A percentile compares a stretch with the other conserved stretches of the same genome.
Conservation (phyloP, 2,888 invertebrate species). For the Gortyna flavago region DNA sequence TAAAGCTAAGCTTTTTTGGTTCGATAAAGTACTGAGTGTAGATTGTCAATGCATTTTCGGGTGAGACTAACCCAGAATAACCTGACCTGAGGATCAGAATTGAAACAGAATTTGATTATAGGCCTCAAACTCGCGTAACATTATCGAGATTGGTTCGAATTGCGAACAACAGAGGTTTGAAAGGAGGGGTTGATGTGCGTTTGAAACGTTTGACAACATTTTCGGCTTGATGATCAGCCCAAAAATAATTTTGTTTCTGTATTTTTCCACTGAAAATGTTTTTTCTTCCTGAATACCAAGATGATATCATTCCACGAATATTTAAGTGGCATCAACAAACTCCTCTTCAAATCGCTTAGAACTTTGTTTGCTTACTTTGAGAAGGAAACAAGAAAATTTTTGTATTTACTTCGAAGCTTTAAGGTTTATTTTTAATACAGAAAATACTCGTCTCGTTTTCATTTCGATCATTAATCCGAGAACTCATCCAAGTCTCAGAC, state of each 20-base stretch:
- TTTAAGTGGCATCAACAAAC: slow-evolving; percentile 49
- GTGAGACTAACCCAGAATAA: not conserved
- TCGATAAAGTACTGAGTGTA: not conserved
- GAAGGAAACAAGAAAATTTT: slow-evolving; percentile 42
- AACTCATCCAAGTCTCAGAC: not conserved
- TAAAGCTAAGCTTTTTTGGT: not conserved
- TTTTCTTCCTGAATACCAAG: slow-evolving; percentile 31
- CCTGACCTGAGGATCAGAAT: not conserved
- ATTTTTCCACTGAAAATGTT: slow-evolving; percentile 13
- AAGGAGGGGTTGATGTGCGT: not conserved
- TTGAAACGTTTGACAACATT: not conserved
- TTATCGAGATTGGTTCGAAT: slow-evolving; percentile 2
- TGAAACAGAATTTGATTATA: not conserved
- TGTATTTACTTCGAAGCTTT: slow-evolving; percentile 28
- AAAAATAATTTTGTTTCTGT: not conserved
- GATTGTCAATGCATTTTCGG: not conserved
- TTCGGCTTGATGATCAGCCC: not conserved
- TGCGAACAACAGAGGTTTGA: not conserved
- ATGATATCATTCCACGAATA: slow-evolving; percentile 44
- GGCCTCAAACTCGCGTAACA: not conserved
- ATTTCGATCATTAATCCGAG: slow-evolving; percentile 23
- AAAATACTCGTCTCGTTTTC: slow-evolving; percentile 22
- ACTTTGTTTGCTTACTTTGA: slow-evolving; percentile 41
- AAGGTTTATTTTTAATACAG: slow-evolving; percentile 29
- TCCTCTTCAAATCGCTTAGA: slow-evolving; percentile 37